These are phyloP conservation scores for Rhineura floridana DNA, from an alignment of 2,113 vertebrate genomes.

Conservation along the genomic window DNA sequence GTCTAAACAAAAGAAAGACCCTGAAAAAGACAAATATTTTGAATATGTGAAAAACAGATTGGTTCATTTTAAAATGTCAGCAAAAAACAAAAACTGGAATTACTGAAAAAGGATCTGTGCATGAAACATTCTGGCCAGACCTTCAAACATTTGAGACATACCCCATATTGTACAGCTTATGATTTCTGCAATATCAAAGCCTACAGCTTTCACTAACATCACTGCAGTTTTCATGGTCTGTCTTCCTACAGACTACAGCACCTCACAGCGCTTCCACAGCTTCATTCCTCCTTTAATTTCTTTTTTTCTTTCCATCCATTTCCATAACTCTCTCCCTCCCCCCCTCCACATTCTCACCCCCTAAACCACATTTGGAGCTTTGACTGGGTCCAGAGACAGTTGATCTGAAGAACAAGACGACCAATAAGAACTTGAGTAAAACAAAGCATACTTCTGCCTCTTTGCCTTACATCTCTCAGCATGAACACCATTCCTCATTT, in stretches of 20 bases:
- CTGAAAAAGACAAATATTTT: not conserved
- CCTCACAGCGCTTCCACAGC: not conserved
- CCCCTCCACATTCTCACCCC: not conserved
- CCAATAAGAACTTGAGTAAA: not conserved
- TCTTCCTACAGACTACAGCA: slow-evolving; percentile 13
- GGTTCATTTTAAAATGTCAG: not conserved
- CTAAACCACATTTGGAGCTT: rapidly evolving
- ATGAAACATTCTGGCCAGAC: not conserved
- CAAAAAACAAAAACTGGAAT: slow-evolving; percentile 1
- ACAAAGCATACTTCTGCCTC: slow-evolving; percentile 5
- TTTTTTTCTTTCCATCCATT: not conserved
- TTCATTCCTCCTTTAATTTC: not conserved
- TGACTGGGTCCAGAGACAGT: not conserved
- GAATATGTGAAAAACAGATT: not conserved
- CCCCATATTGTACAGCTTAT: not conserved
- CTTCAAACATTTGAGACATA: not conserved
- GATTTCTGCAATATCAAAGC: not conserved
- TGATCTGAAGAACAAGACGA: not conserved
- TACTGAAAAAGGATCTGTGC: not conserved
- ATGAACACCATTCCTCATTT: slow-evolving; percentile 3
- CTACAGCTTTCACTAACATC: not conserved
- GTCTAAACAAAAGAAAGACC: not conserved
- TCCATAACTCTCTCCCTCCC: not conserved
- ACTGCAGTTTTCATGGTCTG: not conserved
- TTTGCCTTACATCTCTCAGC: not conserved